A percentile compares a stretch with the other conserved stretches of the same genome.
Conservation (phyloP, 35 echinoderm and acorn worm species). For the Heliocidaris tuberculata region DNA sequence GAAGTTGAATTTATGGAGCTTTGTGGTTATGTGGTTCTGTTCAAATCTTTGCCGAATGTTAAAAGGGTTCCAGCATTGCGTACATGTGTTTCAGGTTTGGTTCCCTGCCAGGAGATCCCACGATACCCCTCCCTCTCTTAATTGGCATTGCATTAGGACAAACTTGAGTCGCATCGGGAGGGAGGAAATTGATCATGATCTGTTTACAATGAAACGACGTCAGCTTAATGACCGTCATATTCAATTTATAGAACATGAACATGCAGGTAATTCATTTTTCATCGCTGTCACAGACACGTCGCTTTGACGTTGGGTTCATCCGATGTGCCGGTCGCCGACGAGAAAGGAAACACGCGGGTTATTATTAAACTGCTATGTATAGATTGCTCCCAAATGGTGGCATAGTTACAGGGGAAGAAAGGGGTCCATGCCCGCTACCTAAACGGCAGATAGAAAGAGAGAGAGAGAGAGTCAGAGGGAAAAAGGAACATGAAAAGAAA, state of each 20-base stretch:
- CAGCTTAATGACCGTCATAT: not conserved
- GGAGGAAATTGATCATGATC: not conserved
- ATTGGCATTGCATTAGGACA: not conserved
- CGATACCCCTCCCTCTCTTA: not conserved
- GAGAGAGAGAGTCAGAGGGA: too few relatives aligned
- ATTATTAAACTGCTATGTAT: not conserved
- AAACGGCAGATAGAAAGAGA: too few relatives aligned
- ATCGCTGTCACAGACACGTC: not conserved
- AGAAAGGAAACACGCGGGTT: not conserved
- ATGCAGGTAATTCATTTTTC: not conserved
- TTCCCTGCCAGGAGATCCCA: not conserved
- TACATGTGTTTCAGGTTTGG: not conserved
- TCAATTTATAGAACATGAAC: not conserved
- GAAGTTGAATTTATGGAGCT: too few relatives aligned
- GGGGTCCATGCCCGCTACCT: too few relatives aligned
- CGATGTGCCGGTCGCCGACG: not conserved
- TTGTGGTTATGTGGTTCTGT: not conserved
- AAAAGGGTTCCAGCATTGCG: not conserved
- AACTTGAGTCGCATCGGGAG: not conserved
- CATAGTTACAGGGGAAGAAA: too few relatives aligned
- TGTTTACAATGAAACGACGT: constrained; percentile 2
- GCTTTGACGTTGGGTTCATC: not conserved
- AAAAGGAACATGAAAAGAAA: too few relatives aligned
- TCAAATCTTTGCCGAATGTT: not conserved
- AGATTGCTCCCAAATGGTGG: not conserved